Base-by-base conservation (phyloP, 37 sponge, comb jelly and placozoan species). In the Aplysina aerophoba region DNA sequence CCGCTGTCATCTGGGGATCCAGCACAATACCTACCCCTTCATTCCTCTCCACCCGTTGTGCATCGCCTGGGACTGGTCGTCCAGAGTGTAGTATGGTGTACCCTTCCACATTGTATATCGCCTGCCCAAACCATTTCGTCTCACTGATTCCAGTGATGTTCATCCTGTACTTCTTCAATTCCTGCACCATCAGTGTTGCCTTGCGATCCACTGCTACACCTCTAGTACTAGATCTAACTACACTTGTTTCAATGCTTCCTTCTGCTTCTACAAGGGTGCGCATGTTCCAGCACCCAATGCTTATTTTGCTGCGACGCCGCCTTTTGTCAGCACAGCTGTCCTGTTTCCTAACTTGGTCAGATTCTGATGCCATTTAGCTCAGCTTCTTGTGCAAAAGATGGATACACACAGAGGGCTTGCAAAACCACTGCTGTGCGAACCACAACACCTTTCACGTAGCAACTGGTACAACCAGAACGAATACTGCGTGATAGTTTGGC, bases 51-150 rank as follows among this genome's bases (percentile, higher is more conserved):
- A 83, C 30, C 27, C 12, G 58, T 24, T 36, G 50, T 28, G 36
- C 58, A 40, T 27, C 30, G 21, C 41, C 41, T 39, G 73, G 72
- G 30, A 39, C 61, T 31, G 31, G 25, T 12, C 67, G 16, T 31
- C 67, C 67, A 8, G 67, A 65, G 30, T 65, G 67, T 31, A 72
- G 31, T n/a, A 84, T 20, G 13, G 34, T 12, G 54, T 15, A 84
- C n/a, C 85, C 72, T 22, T 84, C 78, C 38, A 85, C 85, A 28
- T 71, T 78, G 74, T 85, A 85, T 20, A 85, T 61, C 31, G 44
- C 77, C 58, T 85, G 36, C 58, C 85, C 85, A 85, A 85, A 85
- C 85, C 85, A 85, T 78, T 73, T 85, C 35, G 77, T 85, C 85
- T 73, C 85, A 85, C 85, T 85, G 56, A 84, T 84, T 25, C 85